Evolutionary conservation across 2,888 invertebrate genomes (phyloP).

Genomic region (Creontiades dilutus): DNA sequence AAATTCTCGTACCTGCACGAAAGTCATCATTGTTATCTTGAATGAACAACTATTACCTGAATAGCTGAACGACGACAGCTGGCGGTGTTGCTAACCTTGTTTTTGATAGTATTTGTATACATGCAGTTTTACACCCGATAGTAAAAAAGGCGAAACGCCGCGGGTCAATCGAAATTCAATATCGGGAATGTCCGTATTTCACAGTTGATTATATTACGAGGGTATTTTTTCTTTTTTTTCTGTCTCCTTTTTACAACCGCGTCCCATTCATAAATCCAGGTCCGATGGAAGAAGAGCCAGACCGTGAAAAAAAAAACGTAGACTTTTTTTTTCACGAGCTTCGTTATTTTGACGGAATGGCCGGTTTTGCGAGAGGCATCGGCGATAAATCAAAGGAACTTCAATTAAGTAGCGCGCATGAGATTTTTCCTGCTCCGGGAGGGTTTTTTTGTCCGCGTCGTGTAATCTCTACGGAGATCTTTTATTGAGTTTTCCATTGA

Average conservation of each 20-base stretch:
- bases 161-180: conserved; percentile 59
- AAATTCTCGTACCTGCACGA: too few species aligned
- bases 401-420: conserved; percentile 29
- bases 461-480: conserved; percentile 6
- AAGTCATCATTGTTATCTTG: too few species aligned
- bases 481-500: conserved; percentile 19
- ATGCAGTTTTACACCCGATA: not conserved
- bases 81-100: not conserved
- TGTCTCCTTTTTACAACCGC: not conserved
- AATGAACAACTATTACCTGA: too few species aligned
- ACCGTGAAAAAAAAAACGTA: not conserved
- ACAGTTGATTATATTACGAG: conserved; percentile 59
- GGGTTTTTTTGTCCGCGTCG: too few species aligned
- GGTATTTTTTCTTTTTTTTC: not conserved
- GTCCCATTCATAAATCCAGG: conserved; percentile 51
- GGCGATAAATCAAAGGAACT: conserved; percentile 30
- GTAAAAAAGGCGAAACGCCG: conserved; percentile 26
- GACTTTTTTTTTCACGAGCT: not conserved
- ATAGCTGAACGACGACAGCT: not conserved
- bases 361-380: not conserved
- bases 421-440: not conserved
- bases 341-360: conserved; percentile 10
- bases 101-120: not conserved
- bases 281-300: not conserved
- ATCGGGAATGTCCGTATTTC: conserved; percentile 65